These are phyloP conservation scores for Ophioderma brevispina DNA, from an alignment of 35 echinoderm and acorn worm species.

Conservation along the genomic window DNA sequence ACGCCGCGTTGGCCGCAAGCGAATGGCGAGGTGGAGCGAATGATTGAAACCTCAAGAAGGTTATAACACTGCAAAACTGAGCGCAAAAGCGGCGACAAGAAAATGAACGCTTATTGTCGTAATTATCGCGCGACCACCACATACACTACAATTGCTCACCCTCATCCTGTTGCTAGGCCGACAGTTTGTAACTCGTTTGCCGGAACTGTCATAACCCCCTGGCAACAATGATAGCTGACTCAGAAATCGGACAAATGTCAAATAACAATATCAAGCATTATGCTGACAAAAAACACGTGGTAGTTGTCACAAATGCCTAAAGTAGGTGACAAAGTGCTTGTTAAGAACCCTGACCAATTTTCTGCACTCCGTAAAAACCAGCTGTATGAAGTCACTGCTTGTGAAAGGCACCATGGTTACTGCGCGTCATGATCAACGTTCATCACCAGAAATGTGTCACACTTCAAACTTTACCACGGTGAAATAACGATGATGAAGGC, in stretches of 20 bases:
- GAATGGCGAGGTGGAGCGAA: conserved; percentile 53
- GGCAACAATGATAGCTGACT: neutral
- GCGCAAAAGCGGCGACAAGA: conserved; percentile 40
- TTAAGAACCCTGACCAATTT: conserved; percentile 2
- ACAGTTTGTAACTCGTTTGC: conserved; percentile 18
- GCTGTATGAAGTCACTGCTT: neutral
- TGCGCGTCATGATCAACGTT: neutral
- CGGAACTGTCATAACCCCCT: neutral
- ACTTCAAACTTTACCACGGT: neutral
- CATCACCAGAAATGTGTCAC: conserved; percentile 8
- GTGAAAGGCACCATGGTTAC: conserved; percentile 16
- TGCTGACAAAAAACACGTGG: conserved; percentile 2
- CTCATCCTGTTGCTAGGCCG: conserved; percentile 33
- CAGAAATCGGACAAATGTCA: neutral
- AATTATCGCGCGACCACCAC: conserved; percentile 70
- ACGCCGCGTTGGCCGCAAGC: conserved; percentile 55
- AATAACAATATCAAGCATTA: conserved; percentile 27
- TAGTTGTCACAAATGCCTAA: neutral
- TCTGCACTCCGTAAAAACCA: neutral
- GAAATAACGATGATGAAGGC: neutral
- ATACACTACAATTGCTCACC: conserved; percentile 66
- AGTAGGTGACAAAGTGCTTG: conserved; percentile 28
- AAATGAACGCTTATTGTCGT: conserved; percentile 46
- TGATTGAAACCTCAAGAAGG: conserved; percentile 44
- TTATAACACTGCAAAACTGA: conserved; percentile 35